Conservation (phyloP, 2,797 vertebrate genomes). For the Myiothlypis coronata region DNA sequence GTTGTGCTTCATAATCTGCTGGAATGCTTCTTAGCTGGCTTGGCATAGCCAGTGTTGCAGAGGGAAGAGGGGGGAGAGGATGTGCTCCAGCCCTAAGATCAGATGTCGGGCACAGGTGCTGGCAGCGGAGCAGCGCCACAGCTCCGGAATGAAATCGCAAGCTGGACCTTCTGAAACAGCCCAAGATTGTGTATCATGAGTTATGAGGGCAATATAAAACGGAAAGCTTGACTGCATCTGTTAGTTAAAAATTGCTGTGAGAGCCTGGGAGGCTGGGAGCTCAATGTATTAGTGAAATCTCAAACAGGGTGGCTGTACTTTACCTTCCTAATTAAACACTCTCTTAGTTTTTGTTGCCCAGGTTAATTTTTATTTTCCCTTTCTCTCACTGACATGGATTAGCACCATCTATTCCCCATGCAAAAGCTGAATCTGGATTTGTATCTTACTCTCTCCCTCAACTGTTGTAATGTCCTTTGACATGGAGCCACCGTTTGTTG, state of each 20-base stretch:
- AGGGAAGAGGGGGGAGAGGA: constrained; percentile 46
- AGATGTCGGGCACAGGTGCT: constrained; percentile 70
- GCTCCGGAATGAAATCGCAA: constrained; percentile 50
- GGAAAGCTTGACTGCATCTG: constrained; percentile 58
- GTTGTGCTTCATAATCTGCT: constrained; percentile 66
- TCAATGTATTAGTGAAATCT: neutral
- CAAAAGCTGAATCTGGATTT: neutral
- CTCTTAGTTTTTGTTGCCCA: neutral
- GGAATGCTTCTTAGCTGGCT: constrained; percentile 62
- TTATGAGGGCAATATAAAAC: constrained; percentile 61
- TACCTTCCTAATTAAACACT: neutral
- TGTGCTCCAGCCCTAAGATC: constrained; percentile 59
- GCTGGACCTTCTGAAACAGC: constrained; percentile 53
- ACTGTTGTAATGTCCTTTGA: neutral
- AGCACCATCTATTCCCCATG: neutral
- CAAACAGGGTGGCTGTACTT: neutral
- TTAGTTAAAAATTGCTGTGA: constrained; percentile 57
- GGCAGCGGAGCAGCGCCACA: neutral
- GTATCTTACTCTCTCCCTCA: neutral
- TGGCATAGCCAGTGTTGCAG: neutral
- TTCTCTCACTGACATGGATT: neutral
- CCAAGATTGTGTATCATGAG: constrained; percentile 67
- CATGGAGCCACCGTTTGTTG: neutral
- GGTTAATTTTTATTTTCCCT: neutral
- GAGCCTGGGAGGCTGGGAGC: neutral